phyloP scores from a whole-genome alignment of 1,140 invertebrate genomes.

The Cydia splendana region DNA sequence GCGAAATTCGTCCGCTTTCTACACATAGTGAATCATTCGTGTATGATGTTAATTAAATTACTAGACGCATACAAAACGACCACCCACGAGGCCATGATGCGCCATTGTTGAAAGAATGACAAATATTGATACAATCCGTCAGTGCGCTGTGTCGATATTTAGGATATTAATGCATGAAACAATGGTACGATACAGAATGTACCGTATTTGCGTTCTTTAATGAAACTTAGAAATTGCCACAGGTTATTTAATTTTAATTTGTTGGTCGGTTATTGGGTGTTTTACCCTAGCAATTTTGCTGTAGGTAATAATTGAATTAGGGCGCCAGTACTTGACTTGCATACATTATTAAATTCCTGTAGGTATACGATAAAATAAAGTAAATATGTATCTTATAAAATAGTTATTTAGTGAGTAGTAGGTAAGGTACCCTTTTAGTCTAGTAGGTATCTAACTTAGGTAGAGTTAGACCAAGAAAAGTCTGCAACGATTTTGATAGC shows the following conservation, averaged over 20 bases:
- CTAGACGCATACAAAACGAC: conserved; percentile 47
- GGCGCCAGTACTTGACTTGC: no score
- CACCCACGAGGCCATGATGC: conserved; percentile 51
- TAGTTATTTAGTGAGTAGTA: no score
- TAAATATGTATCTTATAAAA: no score
- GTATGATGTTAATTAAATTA: conserved; percentile 63
- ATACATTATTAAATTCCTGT: no score
- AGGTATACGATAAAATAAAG: no score
- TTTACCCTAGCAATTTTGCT: neutral
- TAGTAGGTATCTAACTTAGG: no score
- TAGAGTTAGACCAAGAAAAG: no score
- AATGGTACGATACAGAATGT: neutral
- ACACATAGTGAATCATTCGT: conserved; percentile 46
- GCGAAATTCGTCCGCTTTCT: conserved; percentile 36
- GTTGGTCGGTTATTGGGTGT: neutral
- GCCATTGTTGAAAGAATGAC: conserved; percentile 60
- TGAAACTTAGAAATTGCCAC: neutral
- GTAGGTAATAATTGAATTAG: no score
- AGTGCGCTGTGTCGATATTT: conserved; percentile 33
- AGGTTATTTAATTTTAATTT: neutral
- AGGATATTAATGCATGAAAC: conserved; percentile 20
- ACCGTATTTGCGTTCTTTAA: neutral
- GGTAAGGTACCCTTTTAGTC: no score
- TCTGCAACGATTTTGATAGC: no score
- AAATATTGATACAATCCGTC: conserved; percentile 60